Conservation (phyloP, 2,113 vertebrate species). For the Castor canadensis region DNA sequence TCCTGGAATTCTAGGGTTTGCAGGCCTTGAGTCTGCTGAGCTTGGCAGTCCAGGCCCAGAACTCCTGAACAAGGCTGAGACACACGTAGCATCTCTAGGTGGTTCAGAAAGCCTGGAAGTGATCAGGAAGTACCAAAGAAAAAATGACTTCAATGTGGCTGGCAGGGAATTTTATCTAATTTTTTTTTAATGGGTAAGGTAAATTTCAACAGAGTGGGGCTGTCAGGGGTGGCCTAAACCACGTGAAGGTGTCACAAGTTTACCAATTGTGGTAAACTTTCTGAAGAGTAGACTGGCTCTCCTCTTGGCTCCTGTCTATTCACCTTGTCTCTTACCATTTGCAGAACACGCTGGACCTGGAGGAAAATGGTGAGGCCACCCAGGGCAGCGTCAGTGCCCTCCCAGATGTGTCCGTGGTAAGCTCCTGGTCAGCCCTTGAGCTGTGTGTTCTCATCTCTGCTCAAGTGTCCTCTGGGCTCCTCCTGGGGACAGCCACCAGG, state of each 20-base stretch:
- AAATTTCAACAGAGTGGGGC: rapidly evolving
- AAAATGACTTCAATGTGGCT: not conserved
- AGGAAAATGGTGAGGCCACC: conserved; percentile 85
- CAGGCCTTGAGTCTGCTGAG: rapidly evolving
- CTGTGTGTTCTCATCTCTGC: not conserved
- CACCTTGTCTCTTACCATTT: conserved; percentile 41
- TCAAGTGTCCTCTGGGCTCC: not conserved
- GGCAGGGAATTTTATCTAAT: not conserved
- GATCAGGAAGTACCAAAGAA: not conserved
- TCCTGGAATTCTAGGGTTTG: not conserved
- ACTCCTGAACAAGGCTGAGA: not conserved
- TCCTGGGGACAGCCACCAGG: not conserved
- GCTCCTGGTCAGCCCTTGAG: conserved; percentile 46
- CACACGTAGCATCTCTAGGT: not conserved
- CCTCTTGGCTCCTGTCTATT: not conserved
- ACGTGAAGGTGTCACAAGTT: rapidly evolving
- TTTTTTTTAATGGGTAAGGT: not conserved
- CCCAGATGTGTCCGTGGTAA: conserved; percentile 96
- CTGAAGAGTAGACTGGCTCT: not conserved
- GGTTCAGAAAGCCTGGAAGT: not conserved
- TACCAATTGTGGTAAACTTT: not conserved
- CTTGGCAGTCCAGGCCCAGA: rapidly evolving
- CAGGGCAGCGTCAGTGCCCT: conserved; percentile 87
- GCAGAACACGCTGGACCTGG: conserved; percentile 92
- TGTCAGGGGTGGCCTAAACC: no score